Conservation (phyloP, 2,113 vertebrate species). For the Sylvilagus bachmani region DNA sequence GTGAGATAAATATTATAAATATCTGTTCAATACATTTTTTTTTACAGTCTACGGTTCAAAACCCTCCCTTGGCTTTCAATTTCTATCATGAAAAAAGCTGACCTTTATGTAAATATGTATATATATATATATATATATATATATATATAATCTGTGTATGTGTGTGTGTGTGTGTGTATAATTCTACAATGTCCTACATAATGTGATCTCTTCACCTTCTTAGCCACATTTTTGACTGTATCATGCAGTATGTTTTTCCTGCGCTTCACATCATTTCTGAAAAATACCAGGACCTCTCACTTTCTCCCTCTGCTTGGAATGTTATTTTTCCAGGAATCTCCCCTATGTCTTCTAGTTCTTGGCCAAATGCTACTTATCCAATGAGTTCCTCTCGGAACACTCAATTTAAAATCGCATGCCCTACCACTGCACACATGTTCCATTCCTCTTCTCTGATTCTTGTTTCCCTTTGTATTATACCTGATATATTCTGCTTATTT, state of each 20-base stretch:
- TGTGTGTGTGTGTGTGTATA: too few species aligned
- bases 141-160: too few species aligned
- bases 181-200: not conserved
- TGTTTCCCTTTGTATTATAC: not conserved
- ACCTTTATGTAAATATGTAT: not conserved
- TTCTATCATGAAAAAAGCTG: not conserved
- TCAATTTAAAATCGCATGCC: not conserved
- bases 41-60: not conserved
- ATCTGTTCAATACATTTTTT: too few species aligned
- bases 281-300: not conserved
- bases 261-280: not conserved
- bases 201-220: not conserved
- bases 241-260: too few species aligned
- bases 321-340: not conserved
- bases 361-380: not conserved
- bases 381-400: not conserved
- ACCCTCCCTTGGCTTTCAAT: not conserved
- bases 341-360: not conserved
- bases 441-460: not conserved
- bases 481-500: not conserved
- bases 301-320: not conserved
- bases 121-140: too few species aligned
- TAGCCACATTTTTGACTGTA: not conserved
- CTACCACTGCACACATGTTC: not conserved
- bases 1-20: not conserved